Percentiles rank a stretch among this genome's conserved stretches.
phyloP scores from a whole-genome alignment of 1,140 invertebrate species.

The Daktulosphaira vitifoliae region DNA sequence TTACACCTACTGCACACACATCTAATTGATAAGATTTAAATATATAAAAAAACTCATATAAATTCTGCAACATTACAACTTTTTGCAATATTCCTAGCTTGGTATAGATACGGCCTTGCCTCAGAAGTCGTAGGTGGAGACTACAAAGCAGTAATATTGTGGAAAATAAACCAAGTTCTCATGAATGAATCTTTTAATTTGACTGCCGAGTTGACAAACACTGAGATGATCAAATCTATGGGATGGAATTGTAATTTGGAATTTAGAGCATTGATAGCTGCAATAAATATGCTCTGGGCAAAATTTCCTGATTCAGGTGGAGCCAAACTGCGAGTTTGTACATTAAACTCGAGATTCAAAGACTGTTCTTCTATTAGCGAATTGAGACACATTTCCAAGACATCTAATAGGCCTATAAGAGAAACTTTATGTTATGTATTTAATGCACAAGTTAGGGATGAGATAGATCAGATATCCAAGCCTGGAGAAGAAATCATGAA shows the following conservation, averaged over 20 bases:
- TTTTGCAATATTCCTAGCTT: too few relatives aligned
- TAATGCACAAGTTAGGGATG: background rate
- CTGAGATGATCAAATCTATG: too few relatives aligned
- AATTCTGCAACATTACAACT: too few relatives aligned
- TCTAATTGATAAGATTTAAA: too few relatives aligned
- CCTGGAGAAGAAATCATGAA: background rate
- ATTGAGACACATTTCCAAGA: background rate
- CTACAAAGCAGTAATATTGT: background rate
- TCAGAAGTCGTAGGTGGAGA: background rate
- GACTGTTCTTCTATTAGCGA: background rate
- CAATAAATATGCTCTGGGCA: too few relatives aligned
- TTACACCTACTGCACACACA: too few relatives aligned
- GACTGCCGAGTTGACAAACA: too few relatives aligned
- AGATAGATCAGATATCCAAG: background rate
- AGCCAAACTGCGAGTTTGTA: background rate
- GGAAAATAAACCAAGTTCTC: background rate
- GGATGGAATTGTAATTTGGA: too few relatives aligned
- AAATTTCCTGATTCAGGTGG: background rate
- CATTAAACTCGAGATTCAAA: background rate
- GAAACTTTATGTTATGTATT: background rate
- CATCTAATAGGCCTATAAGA: background rate
- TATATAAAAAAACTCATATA: too few relatives aligned
- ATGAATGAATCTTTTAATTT: background rate
- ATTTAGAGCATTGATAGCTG: too few relatives aligned
- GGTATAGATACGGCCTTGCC: background rate